Evolutionary conservation across 2,797 vertebrate genomes (phyloP), one percentile per base, ranked within the genome.

Genomic region (Phoxinus dragarum): DNA sequence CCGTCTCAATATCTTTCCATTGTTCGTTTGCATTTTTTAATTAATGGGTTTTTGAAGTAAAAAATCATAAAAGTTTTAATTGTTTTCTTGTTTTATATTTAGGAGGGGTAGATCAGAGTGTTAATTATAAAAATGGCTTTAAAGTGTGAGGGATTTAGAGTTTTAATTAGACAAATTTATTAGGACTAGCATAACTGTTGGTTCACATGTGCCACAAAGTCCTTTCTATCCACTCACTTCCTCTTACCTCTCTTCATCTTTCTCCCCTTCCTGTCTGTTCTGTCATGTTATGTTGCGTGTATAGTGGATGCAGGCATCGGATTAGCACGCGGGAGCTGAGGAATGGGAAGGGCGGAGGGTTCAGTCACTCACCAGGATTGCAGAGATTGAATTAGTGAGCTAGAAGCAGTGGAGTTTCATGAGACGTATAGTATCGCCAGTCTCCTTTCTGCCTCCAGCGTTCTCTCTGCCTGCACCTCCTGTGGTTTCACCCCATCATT

Each of bases 131-230:
- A 89, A 88, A 81, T 76, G 93, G 82, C 90, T 94, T 95, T 94
- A 94, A 95, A 94, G 93, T 94, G 91, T 91, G 91, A 87, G 91
- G 94, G 94, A 95, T 95, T 95, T 95, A 91, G 91, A 94, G 90
- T 94, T 95, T 95, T 96, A 95, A 96, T 96, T 96, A 96, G 91
- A 92, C 88, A 92, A 95, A 93, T 93, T 94, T 93, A 87, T 89
- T 85, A 87, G 47, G 81, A 86, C 78, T 87, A 91, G 94, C 92
- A 89, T 89, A 89, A 93, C 91, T 92, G 87, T 86, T 52, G 44
- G 90, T 93, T 94, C 88, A 92, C 84, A 91, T 89, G 89, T 86
- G 68, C 81, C 89, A 86, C 90, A 91, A 90, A 92, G 16, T 69
- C 36, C n/a, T 42, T 82, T 82, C 44, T 36, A 38, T 69, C 49